phyloP scores from a whole-genome alignment of 37 sponge, comb jelly and placozoan species.

The Halichondria panicea region DNA sequence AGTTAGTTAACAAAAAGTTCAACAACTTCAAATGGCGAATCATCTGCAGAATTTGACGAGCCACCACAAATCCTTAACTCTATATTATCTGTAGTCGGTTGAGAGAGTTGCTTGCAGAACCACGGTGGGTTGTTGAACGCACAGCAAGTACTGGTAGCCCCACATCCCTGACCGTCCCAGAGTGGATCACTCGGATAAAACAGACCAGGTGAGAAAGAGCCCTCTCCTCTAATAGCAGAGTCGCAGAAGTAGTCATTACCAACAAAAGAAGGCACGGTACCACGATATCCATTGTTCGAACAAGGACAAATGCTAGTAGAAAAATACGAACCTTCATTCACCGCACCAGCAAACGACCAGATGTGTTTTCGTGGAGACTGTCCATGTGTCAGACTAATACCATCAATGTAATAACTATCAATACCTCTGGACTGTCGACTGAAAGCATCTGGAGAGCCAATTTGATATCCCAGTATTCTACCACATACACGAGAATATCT shows the following conservation, averaged over 20 bases:
- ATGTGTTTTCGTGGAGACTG: constrained; percentile 28
- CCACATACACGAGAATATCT: constrained; percentile 29
- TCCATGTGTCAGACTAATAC: constrained; percentile 44
- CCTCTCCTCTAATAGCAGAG: neutral
- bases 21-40: neutral
- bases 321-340: neutral
- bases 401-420: constrained; percentile 17
- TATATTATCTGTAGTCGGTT: neutral
- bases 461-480: constrained; percentile 18
- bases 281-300: neutral
- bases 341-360: constrained; percentile 26
- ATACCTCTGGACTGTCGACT: neutral
- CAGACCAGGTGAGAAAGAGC: no score
- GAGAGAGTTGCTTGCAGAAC: neutral
- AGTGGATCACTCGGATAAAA: constrained; percentile 22
- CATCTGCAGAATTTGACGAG: neutral
- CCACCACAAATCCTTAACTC: neutral
- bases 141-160: constrained; percentile 2
- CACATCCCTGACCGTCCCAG: constrained; percentile 52
- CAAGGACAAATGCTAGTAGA: constrained; percentile 9
- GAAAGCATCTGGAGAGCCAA: constrained; percentile 8
- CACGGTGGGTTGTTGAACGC: neutral
- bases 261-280: constrained; percentile 2
- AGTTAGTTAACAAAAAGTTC: no score
- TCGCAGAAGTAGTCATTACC: constrained; percentile 47